These are phyloP conservation scores for Pristionchus entomophagus DNA, from an alignment of 2,888 invertebrate genomes.

Conservation along the genomic window DNA sequence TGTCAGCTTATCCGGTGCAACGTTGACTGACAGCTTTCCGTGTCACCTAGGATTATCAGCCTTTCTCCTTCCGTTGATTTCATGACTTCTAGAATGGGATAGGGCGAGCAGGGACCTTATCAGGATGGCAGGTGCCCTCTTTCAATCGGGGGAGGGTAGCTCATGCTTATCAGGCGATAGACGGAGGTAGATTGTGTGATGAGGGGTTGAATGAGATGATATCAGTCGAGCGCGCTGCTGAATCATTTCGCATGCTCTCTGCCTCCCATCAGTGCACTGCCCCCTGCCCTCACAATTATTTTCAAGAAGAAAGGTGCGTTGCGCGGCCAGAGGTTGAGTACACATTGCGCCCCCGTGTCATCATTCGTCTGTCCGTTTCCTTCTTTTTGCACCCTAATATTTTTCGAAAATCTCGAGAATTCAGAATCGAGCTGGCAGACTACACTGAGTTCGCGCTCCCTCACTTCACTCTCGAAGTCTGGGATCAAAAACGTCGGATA, in stretches of 20 bases:
- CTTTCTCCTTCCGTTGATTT: not conserved
- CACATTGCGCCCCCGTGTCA: not conserved
- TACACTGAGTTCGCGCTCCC: not conserved
- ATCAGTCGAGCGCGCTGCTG: not conserved
- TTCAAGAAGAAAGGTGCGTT: not conserved
- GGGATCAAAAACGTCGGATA: conserved; percentile 13
- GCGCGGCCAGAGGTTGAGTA: not conserved
- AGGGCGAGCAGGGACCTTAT: not conserved
- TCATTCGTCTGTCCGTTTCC: not conserved
- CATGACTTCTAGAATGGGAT: not conserved
- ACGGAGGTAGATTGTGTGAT: too few relatives aligned
- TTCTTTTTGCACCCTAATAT: not conserved
- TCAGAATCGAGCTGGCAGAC: conserved; percentile 38
- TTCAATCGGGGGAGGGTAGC: not conserved
- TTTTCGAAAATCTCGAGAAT: not conserved
- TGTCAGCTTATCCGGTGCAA: too few relatives aligned
- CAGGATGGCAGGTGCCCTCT: not conserved
- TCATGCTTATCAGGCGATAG: not conserved
- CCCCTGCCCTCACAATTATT: not conserved
- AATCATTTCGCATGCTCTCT: not conserved
- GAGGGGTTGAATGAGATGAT: not conserved
- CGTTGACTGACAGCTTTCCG: too few relatives aligned
- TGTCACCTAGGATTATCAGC: too few relatives aligned
- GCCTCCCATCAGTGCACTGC: not conserved
- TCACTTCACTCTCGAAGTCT: conserved; percentile 29